Evolutionary conservation across 2,888 invertebrate genomes (phyloP).

Genomic region (Stenurella melanura): DNA sequence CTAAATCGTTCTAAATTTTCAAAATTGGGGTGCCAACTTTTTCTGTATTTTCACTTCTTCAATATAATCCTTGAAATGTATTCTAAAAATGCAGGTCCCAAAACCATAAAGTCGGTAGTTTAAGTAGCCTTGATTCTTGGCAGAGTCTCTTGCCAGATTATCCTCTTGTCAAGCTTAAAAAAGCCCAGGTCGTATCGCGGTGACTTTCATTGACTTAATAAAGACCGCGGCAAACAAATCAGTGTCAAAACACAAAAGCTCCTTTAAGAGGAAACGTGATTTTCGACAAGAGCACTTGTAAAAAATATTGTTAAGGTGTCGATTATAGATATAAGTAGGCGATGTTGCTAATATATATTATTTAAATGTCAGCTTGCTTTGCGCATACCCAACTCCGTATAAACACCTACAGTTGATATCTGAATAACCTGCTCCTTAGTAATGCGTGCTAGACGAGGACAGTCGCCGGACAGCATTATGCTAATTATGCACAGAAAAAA

Average conservation of each 20-base stretch:
- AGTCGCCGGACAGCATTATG: constrained; percentile 55
- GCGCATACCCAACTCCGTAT: constrained; percentile 71
- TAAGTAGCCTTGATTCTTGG: background rate
- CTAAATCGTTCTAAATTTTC: too few species aligned
- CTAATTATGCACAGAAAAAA: constrained; percentile 55
- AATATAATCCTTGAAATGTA: too few species aligned
- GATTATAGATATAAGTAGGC: constrained; percentile 65
- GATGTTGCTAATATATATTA: constrained; percentile 68
- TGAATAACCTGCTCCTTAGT: constrained; percentile 61
- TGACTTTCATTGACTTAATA: constrained; percentile 5
- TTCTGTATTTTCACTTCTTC: too few species aligned
- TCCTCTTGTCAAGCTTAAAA: too few species aligned
- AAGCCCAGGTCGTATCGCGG: background rate
- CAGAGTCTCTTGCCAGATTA: background rate
- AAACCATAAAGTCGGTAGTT: too few species aligned
- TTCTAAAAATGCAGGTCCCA: too few species aligned
- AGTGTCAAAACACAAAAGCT: background rate
- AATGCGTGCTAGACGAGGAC: constrained; percentile 50
- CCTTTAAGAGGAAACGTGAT: constrained; percentile 17
- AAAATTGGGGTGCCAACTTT: too few species aligned
- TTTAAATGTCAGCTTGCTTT: constrained; percentile 71
- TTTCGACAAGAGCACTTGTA: constrained; percentile 14
- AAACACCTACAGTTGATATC: constrained; percentile 63
- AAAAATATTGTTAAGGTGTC: constrained; percentile 51
- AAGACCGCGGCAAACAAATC: background rate